Evolutionary conservation across 1,140 invertebrate species (phyloP).

Genomic region (Brachionus sp.): DNA sequence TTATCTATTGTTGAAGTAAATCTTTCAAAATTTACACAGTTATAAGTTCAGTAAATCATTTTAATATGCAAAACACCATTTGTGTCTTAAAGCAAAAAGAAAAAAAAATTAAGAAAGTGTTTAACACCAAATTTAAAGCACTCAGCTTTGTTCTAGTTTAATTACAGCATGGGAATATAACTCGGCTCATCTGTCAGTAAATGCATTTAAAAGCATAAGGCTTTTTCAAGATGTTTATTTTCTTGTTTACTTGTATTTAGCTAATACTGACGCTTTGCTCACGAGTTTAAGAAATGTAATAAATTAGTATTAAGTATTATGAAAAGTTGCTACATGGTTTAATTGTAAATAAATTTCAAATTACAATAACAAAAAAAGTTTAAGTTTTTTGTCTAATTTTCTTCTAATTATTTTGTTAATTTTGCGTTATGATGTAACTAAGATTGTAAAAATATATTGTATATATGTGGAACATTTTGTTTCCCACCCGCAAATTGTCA

Average conservation of each 20-base stretch:
- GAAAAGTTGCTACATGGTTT: not conserved
- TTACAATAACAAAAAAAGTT: not conserved
- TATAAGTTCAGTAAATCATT: too few species aligned
- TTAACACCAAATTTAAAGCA: not conserved
- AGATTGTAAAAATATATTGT: too few species aligned
- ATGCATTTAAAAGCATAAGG: not conserved
- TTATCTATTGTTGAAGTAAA: too few species aligned
- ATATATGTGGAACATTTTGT: not conserved
- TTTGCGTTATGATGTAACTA: not conserved
- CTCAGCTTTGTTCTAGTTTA: not conserved
- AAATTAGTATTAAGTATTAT: slow-evolving; percentile 34
- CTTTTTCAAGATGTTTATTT: slow-evolving; percentile 30
- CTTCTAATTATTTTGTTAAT: not conserved
- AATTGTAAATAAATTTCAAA: not conserved
- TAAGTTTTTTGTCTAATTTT: not conserved
- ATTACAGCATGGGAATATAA: not conserved
- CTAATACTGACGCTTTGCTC: slow-evolving; percentile 35
- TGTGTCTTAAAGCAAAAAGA: not conserved
- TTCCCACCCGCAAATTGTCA: slow-evolving; percentile 43
- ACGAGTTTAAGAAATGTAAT: slow-evolving; percentile 7
- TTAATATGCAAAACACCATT: not conserved
- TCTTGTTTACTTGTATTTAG: not conserved
- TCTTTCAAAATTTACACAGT: too few species aligned
- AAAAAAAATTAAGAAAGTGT: not conserved
- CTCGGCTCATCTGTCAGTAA: not conserved